Evolutionary conservation across 1,140 invertebrate species (phyloP).

Genomic region (Brachionus plicatilis): DNA sequence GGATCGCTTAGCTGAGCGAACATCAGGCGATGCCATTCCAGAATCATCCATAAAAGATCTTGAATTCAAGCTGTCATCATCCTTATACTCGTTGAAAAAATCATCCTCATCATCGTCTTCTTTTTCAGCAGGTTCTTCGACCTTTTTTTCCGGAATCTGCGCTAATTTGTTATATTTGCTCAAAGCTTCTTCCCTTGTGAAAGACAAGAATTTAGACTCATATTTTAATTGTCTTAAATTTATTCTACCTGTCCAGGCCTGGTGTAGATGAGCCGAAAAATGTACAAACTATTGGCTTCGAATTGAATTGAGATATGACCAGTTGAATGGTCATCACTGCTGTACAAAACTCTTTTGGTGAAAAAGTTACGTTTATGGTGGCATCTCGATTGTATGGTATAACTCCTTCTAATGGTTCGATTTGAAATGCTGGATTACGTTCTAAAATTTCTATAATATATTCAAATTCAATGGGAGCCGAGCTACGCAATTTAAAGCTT

Average conservation of each 20-base stretch:
- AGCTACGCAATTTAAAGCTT: constrained; percentile 48
- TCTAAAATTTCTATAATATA: constrained; percentile 50
- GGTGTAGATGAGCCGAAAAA: constrained; percentile 50
- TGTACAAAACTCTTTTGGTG: constrained; percentile 52
- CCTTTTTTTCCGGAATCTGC: background rate
- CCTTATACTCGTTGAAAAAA: background rate
- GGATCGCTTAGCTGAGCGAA: background rate
- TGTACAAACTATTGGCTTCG: constrained; percentile 50
- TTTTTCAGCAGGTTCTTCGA: background rate
- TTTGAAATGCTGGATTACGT: constrained; percentile 50
- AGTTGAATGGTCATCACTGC: constrained; percentile 50
- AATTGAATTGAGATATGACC: constrained; percentile 54
- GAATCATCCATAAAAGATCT: background rate
- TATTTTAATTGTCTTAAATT: background rate
- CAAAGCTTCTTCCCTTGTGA: background rate
- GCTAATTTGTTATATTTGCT: background rate
- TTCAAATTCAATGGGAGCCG: constrained; percentile 56
- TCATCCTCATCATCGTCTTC: background rate
- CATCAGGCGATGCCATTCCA: background rate
- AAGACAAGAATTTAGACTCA: background rate
- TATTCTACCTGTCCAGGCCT: constrained; percentile 47
- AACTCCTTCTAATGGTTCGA: constrained; percentile 52
- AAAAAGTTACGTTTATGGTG: constrained; percentile 51
- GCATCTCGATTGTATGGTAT: constrained; percentile 51
- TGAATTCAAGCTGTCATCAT: background rate